These are phyloP conservation scores for Dendrocopos noguchii DNA, from an alignment of 2,113 vertebrate species.

Conservation along the genomic window DNA sequence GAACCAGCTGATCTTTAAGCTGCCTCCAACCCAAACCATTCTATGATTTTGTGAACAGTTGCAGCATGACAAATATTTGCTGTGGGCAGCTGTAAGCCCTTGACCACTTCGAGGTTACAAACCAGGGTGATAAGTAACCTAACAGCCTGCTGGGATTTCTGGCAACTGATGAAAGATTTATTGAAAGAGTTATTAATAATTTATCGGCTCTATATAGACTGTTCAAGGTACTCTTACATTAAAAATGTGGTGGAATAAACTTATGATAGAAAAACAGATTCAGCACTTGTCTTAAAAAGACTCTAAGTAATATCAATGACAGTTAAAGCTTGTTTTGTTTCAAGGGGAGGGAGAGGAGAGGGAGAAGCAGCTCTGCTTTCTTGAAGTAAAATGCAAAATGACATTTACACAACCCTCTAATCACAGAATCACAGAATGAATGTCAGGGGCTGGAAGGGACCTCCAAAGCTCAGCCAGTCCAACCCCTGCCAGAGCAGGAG, in stretches of 20 bases:
- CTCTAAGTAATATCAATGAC: not conserved
- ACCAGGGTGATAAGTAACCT: not conserved
- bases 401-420: not conserved
- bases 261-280: not conserved
- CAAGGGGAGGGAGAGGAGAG: not conserved
- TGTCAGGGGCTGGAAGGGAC: too few species aligned
- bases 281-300: not conserved
- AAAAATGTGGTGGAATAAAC: not conserved
- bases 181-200: not conserved
- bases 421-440: too few species aligned
- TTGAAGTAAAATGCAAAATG: not conserved
- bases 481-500: too few species aligned
- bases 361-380: not conserved
- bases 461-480: too few species aligned
- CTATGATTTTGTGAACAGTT: not conserved
- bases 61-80: not conserved
- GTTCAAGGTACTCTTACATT: not conserved
- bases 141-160: not conserved
- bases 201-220: not conserved
- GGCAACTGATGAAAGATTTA: conserved; percentile 13
- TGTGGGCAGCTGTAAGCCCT: not conserved
- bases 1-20: not conserved
- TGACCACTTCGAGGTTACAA: not conserved
- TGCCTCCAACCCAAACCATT: not conserved
- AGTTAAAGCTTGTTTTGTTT: not conserved